Base-by-base conservation (phyloP, 2,888 invertebrate species). In the Pristionchus mayeri region DNA sequence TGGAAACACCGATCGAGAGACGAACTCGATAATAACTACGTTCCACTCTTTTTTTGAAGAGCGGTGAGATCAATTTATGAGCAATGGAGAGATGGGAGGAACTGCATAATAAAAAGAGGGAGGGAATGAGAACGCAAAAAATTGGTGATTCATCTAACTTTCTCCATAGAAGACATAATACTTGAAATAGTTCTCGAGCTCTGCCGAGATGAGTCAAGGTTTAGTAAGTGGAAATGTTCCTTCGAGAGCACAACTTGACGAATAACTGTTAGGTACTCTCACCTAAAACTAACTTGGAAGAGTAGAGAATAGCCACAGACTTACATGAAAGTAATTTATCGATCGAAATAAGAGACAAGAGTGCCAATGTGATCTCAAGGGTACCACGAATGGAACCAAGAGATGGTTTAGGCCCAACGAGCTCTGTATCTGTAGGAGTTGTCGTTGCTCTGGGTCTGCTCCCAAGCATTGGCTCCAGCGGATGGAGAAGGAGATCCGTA, bases 351-450 rank as follows among this genome's bases (percentile, higher is more conserved):
- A 50, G 50, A 50, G 75, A 75, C 48, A 50, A n/a, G 16, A 40
- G 71, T 40, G 40, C 40, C 44, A 71, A 40, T 71, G 40, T n/a
- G 3, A 44, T 71, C 71, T 71, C 71, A n/a, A 40, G 9, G 24
- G n/a, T n/a, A 13, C 71, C 71, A 44, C 71, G 71, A 71, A 44
- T 71, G 71, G 71, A 71, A 71, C 40, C 4, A 44, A 44, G 71
- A 71, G 71, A 71, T 2, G 24, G 71, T 7, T 78, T 78, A 78
- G 50, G 76, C 76, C 80, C 80, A 80, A 37, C 80, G 34, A 34
- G 80, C 34, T 24, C 40, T 34, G 80, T 80, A 80, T 57, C 57
- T 80, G 80, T 80, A 80, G 0, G 16, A 27, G 80, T 57, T 80
- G 78, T 50, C 34, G 34, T 30, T 9, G 6, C 44, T 13, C 44